phyloP scores from a whole-genome alignment of 2,888 invertebrate species.

The Agriotes lineatus region DNA sequence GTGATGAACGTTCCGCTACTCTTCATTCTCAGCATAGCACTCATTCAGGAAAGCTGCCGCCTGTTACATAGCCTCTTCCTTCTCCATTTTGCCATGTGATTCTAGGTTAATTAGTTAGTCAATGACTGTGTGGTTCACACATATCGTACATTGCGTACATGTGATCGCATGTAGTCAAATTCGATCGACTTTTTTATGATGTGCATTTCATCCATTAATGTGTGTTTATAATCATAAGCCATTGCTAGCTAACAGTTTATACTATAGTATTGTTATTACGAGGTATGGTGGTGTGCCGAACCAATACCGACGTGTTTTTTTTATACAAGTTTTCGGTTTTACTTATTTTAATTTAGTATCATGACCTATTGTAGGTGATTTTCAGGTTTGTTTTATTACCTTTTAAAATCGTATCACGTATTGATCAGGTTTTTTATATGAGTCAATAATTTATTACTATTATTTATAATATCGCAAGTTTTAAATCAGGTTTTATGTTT shows the following conservation, averaged over 20 bases:
- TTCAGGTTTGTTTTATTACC: background rate
- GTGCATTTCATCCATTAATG: conserved; percentile 40
- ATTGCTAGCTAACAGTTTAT: conserved; percentile 35
- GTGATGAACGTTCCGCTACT: conserved; percentile 64
- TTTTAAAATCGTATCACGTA: background rate
- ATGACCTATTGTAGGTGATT: background rate
- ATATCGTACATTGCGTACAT: conserved; percentile 52
- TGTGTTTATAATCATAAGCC: conserved; percentile 37
- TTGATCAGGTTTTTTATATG: conserved; percentile 6
- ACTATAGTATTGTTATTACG: conserved; percentile 20
- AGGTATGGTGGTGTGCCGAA: conserved; percentile 3
- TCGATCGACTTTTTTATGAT: conserved; percentile 48
- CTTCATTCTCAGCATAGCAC: conserved; percentile 61
- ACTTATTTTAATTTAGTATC: background rate
- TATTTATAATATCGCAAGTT: conserved; percentile 16
- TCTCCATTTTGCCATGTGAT: conserved; percentile 55
- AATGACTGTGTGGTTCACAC: conserved; percentile 52
- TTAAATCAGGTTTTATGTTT: background rate
- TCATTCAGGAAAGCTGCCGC: conserved; percentile 64
- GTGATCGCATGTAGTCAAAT: conserved; percentile 49
- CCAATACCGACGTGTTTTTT: conserved; percentile 16
- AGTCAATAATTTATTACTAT: conserved; percentile 23
- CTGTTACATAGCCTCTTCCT: conserved; percentile 64
- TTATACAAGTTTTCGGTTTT: conserved; percentile 11
- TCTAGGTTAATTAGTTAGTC: conserved; percentile 53